These are phyloP conservation scores for Tethya wilhelma DNA, from an alignment of 37 sponge, comb jelly and placozoan genomes.

Conservation along the genomic window DNA sequence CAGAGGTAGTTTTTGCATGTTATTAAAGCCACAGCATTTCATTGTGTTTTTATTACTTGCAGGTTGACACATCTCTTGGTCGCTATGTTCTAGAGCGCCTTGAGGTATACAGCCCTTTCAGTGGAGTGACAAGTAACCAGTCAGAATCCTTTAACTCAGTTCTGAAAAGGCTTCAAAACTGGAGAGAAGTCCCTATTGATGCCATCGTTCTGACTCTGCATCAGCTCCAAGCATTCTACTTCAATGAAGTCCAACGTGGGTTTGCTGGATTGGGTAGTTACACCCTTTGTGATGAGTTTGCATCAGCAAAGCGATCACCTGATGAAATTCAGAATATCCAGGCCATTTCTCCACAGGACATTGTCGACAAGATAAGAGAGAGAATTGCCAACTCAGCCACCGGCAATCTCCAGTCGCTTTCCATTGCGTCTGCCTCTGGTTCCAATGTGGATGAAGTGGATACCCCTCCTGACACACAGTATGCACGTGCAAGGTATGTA, in stretches of 20 bases:
- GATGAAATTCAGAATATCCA: constrained; percentile 5
- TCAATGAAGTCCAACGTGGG: constrained; percentile 66
- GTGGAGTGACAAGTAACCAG: constrained; percentile 66
- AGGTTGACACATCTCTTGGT: constrained; percentile 13
- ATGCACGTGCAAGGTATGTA: constrained; percentile 19
- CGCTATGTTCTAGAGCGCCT: constrained; percentile 29
- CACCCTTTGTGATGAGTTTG: background rate
- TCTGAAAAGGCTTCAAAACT: constrained; percentile 21
- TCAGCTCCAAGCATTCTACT: constrained; percentile 56
- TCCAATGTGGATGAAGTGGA: no score
- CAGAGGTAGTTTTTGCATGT: constrained; percentile 1
- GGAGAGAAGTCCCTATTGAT: constrained; percentile 65
- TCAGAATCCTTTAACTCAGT: constrained; percentile 58
- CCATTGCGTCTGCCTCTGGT: background rate
- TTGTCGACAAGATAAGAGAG: constrained; percentile 3
- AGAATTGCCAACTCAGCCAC: background rate
- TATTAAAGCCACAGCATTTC: no score
- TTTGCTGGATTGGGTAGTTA: constrained; percentile 59
- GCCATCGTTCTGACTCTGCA: constrained; percentile 32
- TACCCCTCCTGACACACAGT: background rate
- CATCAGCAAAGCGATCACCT: background rate
- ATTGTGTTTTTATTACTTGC: background rate
- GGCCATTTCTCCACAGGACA: constrained; percentile 12
- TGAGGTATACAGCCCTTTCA: constrained; percentile 46
- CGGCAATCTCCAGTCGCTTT: background rate